These are phyloP conservation scores for Ictalurus furcatus DNA, from an alignment of 2,113 vertebrate genomes.

Conservation along the genomic window DNA sequence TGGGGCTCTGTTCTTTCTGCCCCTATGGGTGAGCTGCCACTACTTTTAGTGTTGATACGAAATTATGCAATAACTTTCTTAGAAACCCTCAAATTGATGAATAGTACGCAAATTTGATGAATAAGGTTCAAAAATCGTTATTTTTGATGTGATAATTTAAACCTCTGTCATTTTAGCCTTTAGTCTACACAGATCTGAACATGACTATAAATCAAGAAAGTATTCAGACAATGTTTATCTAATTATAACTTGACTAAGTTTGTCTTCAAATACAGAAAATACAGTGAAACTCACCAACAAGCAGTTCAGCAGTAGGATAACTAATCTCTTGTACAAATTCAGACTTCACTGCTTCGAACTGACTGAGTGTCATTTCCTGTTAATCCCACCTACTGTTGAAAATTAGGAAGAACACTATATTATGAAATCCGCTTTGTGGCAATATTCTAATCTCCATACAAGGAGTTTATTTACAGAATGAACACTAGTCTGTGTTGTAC, in stretches of 20 bases:
- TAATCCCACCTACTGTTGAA: neutral
- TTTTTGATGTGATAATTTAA: neutral
- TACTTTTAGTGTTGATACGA: too few relatives aligned
- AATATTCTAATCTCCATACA: neutral
- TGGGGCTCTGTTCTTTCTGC: neutral
- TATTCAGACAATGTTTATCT: neutral
- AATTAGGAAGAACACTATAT: neutral
- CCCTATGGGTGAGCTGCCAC: too few relatives aligned
- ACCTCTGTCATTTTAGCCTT: too few relatives aligned
- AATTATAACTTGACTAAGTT: neutral
- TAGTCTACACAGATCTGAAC: neutral
- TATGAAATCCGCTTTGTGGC: neutral
- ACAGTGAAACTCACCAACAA: neutral
- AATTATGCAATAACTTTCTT: too few relatives aligned
- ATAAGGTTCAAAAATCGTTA: neutral
- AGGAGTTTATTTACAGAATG: neutral
- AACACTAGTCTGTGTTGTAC: neutral
- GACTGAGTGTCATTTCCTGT: neutral
- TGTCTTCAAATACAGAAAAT: neutral
- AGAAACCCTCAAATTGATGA: neutral
- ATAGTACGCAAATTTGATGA: neutral
- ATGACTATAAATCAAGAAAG: neutral
- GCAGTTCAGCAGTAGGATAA: neutral
- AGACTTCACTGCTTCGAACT: neutral
- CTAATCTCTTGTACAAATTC: neutral